Evolutionary conservation across 2,888 invertebrate genomes (phyloP).

Genomic region (Napeogenes inachia): DNA sequence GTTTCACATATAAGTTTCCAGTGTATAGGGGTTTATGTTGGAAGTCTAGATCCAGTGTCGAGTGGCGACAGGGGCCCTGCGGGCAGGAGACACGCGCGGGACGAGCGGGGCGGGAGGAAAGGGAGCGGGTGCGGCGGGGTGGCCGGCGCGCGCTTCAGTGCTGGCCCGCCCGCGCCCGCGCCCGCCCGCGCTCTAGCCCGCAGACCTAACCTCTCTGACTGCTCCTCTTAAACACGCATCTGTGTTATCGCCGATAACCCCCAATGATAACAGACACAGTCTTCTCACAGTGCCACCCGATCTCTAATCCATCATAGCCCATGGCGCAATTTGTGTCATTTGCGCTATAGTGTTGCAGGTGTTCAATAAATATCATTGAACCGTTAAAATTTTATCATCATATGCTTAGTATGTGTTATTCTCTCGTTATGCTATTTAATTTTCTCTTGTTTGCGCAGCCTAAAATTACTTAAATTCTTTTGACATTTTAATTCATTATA

Average conservation of each 20-base stretch:
- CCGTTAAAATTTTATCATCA: slow-evolving; percentile 7
- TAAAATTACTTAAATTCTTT: too few relatives aligned
- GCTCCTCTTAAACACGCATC: slow-evolving; percentile 51
- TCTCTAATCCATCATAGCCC: slow-evolving; percentile 7
- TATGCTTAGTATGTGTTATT: slow-evolving; percentile 6
- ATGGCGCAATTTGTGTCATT: slow-evolving; percentile 10
- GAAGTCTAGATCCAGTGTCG: slow-evolving; percentile 49
- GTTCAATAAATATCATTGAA: slow-evolving; percentile 17
- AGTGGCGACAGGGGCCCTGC: slow-evolving; percentile 24
- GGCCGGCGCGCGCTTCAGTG: slow-evolving; percentile 72
- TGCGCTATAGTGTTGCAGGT: slow-evolving; percentile 20
- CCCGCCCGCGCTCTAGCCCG: slow-evolving; percentile 66
- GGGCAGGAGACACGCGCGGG: slow-evolving; percentile 26
- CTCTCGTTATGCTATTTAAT: not conserved
- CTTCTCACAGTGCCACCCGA: slow-evolving; percentile 10
- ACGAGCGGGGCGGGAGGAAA: slow-evolving; percentile 31
- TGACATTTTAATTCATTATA: too few relatives aligned
- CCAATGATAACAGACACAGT: slow-evolving; percentile 23
- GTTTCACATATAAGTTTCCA: slow-evolving; percentile 10
- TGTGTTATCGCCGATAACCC: slow-evolving; percentile 45
- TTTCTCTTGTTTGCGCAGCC: too few relatives aligned
- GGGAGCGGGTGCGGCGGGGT: slow-evolving; percentile 44
- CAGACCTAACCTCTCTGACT: slow-evolving; percentile 66
- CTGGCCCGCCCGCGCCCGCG: slow-evolving; percentile 72
- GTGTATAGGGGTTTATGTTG: slow-evolving; percentile 22